phyloP scores from a whole-genome alignment of 2,888 invertebrate species.

The Nemapogon koenigi region DNA sequence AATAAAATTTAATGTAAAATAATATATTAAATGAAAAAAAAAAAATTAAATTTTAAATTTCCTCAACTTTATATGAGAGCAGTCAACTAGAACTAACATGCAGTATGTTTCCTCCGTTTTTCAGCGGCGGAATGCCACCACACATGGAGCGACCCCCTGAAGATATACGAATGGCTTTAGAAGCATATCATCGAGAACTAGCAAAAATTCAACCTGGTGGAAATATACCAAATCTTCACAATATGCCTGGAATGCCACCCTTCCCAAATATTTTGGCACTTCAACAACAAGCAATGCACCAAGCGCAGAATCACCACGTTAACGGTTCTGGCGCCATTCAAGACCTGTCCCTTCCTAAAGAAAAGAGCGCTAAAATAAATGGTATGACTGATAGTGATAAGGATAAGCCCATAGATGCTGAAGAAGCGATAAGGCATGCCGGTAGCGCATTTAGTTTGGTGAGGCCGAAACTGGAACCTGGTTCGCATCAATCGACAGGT shows the following conservation, averaged over 20 bases:
- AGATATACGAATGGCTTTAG: conserved; percentile 87
- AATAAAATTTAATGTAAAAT: background rate
- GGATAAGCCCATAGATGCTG: conserved; percentile 66
- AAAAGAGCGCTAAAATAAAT: conserved; percentile 68
- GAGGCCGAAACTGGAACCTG: conserved; percentile 84
- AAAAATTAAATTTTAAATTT: background rate
- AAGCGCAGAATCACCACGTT: conserved; percentile 56
- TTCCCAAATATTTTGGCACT: conserved; percentile 74
- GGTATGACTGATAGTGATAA: conserved; percentile 73
- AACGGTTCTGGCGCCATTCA: conserved; percentile 76
- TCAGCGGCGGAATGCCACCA: conserved; percentile 74
- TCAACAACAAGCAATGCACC: conserved; percentile 69
- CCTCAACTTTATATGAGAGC: conserved; percentile 35
- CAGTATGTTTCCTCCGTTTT: conserved; percentile 85
- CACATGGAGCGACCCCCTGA: conserved; percentile 71
- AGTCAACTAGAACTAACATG: conserved; percentile 67
- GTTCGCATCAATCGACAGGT: conserved; percentile 71
- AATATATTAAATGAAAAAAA: background rate
- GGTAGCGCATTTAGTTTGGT: conserved; percentile 89
- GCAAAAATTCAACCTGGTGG: conserved; percentile 81
- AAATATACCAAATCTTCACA: conserved; percentile 61
- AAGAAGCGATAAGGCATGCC: conserved; percentile 77
- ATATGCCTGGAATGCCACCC: conserved; percentile 61
- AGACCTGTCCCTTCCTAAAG: conserved; percentile 86
- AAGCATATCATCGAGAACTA: conserved; percentile 92